phyloP scores from a whole-genome alignment of 30 jellyfish, hydroid and myxozoan species.

The Chironex yamaguchii region DNA sequence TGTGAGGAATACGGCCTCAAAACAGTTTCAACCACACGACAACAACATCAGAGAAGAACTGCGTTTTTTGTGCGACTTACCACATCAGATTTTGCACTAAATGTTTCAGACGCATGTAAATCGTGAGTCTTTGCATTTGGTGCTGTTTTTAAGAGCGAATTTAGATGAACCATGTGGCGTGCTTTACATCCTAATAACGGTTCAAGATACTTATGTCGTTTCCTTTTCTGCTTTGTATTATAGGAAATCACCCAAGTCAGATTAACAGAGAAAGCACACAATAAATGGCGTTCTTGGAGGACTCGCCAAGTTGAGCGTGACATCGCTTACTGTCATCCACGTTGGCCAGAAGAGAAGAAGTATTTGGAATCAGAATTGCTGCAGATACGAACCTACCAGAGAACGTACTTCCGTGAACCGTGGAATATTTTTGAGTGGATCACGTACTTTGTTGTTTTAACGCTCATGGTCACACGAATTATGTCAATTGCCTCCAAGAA shows the following conservation, averaged over 20 bases:
- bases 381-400: conserved; percentile 94
- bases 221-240: neutral
- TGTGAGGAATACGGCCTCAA: too few species aligned
- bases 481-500: conserved; percentile 81
- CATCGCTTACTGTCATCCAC: conserved; percentile 91
- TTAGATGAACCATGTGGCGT: too few species aligned
- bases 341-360: conserved; percentile 99
- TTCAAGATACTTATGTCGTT: too few species aligned
- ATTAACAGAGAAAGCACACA: conserved; percentile 83
- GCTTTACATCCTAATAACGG: too few species aligned
- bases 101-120: too few species aligned
- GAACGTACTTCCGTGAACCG: conserved; percentile 97
- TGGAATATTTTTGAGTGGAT: conserved; percentile 99
- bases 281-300: conserved; percentile 98
- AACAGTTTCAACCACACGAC: too few species aligned
- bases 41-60: too few species aligned
- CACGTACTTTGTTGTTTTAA: conserved; percentile 87
- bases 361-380: conserved; percentile 96
- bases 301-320: conserved; percentile 97
- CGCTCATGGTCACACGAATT: conserved; percentile 85
- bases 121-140: too few species aligned
- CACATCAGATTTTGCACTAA: too few species aligned
- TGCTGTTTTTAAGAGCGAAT: too few species aligned
- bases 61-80: too few species aligned
- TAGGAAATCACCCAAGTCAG: conserved; percentile 94